Percentiles rank a stretch among this genome's conserved stretches.
These are phyloP conservation scores for Laupala kohalensis DNA, from an alignment of 1,140 invertebrate genomes.

Conservation along the genomic window DNA sequence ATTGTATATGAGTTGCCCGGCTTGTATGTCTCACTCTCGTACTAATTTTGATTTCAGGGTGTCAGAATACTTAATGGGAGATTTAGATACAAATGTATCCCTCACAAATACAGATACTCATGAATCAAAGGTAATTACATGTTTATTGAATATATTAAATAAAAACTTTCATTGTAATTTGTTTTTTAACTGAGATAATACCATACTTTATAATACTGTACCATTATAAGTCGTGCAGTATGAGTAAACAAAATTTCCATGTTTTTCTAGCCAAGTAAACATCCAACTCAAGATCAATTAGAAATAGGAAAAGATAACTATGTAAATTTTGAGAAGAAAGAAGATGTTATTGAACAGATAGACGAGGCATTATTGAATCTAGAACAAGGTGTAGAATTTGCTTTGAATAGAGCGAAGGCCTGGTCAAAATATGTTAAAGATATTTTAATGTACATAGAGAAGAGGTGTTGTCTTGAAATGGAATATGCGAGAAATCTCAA, in stretches of 20 bases:
- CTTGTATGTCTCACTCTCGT: too few species aligned
- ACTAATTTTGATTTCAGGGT: conserved; percentile 27
- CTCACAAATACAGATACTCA: conserved; percentile 21
- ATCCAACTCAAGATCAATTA: conserved; percentile 20
- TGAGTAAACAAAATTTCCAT: too few species aligned
- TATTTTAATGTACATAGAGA: conserved; percentile 38
- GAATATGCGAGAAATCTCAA: conserved; percentile 37
- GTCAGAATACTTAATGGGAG: conserved; percentile 41
- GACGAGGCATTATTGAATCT: conserved; percentile 26
- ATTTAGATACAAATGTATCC: conserved; percentile 29
- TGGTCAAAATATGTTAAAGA: conserved; percentile 44
- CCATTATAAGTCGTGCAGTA: too few species aligned
- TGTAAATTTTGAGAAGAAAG: conserved; percentile 12
- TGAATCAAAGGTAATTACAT: conserved; percentile 29
- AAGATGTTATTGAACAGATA: conserved; percentile 14
- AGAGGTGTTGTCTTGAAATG: conserved; percentile 33
- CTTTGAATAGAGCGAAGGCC: conserved; percentile 36
- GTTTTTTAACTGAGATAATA: too few species aligned
- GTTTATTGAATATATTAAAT: too few species aligned
- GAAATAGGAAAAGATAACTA: conserved; percentile 8
- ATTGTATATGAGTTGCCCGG: background rate
- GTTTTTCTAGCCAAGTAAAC: conserved; percentile 25
- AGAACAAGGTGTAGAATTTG: conserved; percentile 35
- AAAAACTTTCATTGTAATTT: too few species aligned
- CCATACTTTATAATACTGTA: too few species aligned